Evolutionary conservation across 2,113 vertebrate genomes (phyloP).

Genomic region (Meriones unguiculatus): DNA sequence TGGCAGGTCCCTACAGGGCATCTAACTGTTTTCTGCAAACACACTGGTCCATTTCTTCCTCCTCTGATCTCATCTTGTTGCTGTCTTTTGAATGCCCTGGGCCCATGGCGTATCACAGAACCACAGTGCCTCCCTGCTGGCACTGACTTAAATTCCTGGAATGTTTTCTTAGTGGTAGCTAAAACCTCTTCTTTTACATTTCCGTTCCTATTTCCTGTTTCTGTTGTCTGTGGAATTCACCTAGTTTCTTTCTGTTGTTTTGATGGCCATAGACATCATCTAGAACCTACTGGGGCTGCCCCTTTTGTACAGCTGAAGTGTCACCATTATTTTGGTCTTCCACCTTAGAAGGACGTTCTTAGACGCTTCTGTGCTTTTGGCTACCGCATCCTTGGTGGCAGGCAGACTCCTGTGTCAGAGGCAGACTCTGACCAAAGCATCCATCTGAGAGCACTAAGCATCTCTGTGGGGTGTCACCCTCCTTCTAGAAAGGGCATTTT

Average conservation of each 20-base stretch:
- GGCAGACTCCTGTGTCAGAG: not conserved
- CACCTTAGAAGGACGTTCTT: not conserved
- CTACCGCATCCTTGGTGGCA: not conserved
- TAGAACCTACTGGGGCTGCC: not conserved
- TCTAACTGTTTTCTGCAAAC: not conserved
- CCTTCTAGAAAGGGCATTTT: not conserved
- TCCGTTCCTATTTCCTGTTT: not conserved
- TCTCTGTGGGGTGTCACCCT: not conserved
- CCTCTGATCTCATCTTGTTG: not conserved
- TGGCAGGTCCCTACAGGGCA: not conserved
- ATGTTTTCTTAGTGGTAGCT: not conserved
- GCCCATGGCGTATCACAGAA: too few relatives aligned
- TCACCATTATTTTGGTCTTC: not conserved
- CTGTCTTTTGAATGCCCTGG: not conserved
- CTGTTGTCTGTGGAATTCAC: not conserved
- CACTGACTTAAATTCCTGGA: not conserved
- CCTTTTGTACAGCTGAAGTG: not conserved
- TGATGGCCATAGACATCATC: not conserved
- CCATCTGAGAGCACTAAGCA: fast-evolving
- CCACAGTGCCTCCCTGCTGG: not conserved
- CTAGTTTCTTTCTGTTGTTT: not conserved
- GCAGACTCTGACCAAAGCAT: not conserved
- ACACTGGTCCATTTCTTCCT: not conserved
- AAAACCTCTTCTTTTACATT: not conserved
- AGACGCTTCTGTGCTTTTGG: not conserved